Percentiles rank a stretch among this genome's conserved stretches.
phyloP scores from a whole-genome alignment of 2,888 invertebrate species.

The Melanostoma scalare region DNA sequence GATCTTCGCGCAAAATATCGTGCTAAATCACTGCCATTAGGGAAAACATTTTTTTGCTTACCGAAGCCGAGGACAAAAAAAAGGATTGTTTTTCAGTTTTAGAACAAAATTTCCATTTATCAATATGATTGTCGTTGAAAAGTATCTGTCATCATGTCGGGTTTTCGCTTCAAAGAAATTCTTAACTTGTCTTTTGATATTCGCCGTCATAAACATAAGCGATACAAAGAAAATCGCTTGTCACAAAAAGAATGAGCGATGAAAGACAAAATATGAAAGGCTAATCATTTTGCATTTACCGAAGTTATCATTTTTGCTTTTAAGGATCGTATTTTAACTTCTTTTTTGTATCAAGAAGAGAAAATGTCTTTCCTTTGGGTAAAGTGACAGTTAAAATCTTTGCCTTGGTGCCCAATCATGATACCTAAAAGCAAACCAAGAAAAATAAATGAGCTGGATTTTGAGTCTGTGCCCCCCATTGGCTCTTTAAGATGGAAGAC shows the following conservation, averaged over 20 bases:
- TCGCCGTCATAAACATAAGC: slow-evolving; percentile 27
- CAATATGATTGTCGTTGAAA: slow-evolving; percentile 72
- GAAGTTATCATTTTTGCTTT: slow-evolving; percentile 23
- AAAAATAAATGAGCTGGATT: too few species aligned
- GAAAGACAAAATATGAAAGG: slow-evolving; percentile 31
- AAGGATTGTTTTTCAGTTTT: slow-evolving; percentile 57
- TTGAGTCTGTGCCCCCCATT: not conserved
- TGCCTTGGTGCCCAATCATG: not conserved
- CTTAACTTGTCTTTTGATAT: slow-evolving; percentile 25
- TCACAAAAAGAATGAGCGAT: slow-evolving; percentile 54
- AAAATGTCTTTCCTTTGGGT: slow-evolving; percentile 12
- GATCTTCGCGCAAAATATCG: not conserved
- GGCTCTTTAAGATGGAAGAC: slow-evolving; percentile 16
- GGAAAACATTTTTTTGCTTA: slow-evolving; percentile 11
- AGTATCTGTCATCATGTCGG: slow-evolving; percentile 69
- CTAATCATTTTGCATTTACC: slow-evolving; percentile 46
- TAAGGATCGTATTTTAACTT: not conserved
- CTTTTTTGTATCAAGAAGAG: not conserved
- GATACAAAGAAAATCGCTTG: slow-evolving; percentile 47
- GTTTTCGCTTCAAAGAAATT: slow-evolving; percentile 21
- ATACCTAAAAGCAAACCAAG: too few species aligned
- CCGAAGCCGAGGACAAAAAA: not conserved
- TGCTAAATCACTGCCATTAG: slow-evolving; percentile 32
- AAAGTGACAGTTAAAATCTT: slow-evolving; percentile 11
- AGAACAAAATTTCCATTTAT: slow-evolving; percentile 65